Conservation (phyloP, 2,888 invertebrate genomes). For the Tenthredo livida region DNA sequence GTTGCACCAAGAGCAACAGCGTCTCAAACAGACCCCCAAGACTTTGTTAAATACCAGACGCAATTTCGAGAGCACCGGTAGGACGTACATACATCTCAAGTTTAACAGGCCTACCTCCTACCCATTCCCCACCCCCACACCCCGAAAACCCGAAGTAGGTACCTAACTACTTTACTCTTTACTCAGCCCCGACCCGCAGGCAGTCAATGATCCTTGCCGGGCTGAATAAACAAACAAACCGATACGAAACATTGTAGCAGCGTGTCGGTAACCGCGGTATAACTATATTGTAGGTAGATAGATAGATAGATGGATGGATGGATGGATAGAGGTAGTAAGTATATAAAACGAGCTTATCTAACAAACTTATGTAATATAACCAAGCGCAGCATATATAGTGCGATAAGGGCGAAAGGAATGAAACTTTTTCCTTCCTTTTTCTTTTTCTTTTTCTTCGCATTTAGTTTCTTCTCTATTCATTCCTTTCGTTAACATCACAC, state of each 20-base stretch:
- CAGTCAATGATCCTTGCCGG: constrained; percentile 51
- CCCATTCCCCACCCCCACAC: not conserved
- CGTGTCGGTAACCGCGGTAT: constrained; percentile 16
- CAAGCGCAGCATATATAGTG: not conserved
- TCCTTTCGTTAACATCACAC: not conserved
- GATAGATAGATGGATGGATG: constrained; percentile 21
- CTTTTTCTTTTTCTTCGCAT: not conserved
- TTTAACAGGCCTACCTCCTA: constrained; percentile 36
- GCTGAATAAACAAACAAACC: constrained; percentile 50
- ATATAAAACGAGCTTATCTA: not conserved
- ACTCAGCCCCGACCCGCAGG: constrained; percentile 48
- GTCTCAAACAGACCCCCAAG: constrained; percentile 17
- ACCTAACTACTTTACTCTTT: constrained; percentile 6
- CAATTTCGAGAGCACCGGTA: constrained; percentile 45
- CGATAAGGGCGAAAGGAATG: not conserved
- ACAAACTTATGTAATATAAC: constrained; percentile 14
- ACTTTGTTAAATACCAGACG: constrained; percentile 51
- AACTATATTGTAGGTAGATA: constrained; percentile 35
- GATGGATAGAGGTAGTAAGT: constrained; percentile 1
- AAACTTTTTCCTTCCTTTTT: not conserved
- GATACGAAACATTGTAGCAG: constrained; percentile 45
- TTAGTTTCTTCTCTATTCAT: not conserved
- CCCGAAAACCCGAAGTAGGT: not conserved
- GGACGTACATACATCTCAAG: constrained; percentile 35
- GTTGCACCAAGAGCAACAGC: not conserved